phyloP scores from a whole-genome alignment of 2,888 invertebrate species.

The Oscheius sp. region DNA sequence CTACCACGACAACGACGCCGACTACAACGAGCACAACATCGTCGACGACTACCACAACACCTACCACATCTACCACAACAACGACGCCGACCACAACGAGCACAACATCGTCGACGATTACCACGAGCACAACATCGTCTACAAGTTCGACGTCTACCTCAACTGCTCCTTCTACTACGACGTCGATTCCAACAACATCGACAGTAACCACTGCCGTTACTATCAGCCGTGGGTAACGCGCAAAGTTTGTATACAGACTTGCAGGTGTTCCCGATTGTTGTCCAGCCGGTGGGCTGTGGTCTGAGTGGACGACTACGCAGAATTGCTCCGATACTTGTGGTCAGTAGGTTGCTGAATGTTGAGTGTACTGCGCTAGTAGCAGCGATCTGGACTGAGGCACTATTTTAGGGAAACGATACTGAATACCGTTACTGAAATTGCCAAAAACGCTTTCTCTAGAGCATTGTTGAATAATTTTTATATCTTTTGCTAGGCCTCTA shows the following conservation, averaged over 20 bases:
- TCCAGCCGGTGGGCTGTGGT: slow-evolving; percentile 17
- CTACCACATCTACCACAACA: neutral
- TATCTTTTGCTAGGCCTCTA: too few species aligned
- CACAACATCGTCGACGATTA: neutral
- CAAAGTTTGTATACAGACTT: neutral
- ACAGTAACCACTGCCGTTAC: neutral
- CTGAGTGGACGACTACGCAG: slow-evolving; percentile 16
- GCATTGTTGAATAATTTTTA: too few species aligned
- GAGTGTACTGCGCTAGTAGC: too few species aligned
- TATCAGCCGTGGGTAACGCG: neutral
- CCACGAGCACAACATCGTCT: neutral
- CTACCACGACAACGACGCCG: neutral
- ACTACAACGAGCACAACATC: neutral
- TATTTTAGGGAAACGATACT: too few species aligned
- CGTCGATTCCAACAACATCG: neutral
- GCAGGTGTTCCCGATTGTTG: neutral
- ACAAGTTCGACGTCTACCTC: neutral
- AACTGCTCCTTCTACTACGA: neutral
- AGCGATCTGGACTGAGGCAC: too few species aligned
- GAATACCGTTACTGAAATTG: too few species aligned
- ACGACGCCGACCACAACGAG: neutral
- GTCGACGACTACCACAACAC: neutral
- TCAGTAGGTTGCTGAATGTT: too few species aligned
- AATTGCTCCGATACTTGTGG: slow-evolving; percentile 34
- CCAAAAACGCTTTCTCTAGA: too few species aligned